Base-by-base conservation (phyloP, 1,140 invertebrate species). In the Ectropis grisescens region DNA sequence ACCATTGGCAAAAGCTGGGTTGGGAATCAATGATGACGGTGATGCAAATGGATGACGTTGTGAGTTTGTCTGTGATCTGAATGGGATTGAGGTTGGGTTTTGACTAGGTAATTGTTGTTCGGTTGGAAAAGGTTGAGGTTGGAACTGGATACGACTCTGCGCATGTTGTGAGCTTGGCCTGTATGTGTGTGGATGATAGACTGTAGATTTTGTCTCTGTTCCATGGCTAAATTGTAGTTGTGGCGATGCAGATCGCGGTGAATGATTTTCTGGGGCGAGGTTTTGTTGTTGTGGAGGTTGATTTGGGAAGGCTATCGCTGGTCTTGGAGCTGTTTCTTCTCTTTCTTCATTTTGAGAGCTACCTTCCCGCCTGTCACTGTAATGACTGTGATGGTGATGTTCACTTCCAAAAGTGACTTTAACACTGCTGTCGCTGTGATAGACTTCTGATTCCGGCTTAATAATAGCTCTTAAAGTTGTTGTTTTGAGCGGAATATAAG, bases 401-500 rank as follows among this genome's bases (percentile, higher is more conserved):
- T 90, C 87, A 24, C 86, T 87, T 6, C 90, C 90, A 47, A 93
- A 92, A 13, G 90, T 91, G 3, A 92, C 87, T 49, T 89, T 89
- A 7, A 92, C 88, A 13, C 89, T 89, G 37, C 88, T 90, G 37
- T 89, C 86, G 36, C 87, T 89, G 51, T 93, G 91, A 52, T 90
- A 93, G 12, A 87, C 83, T 64, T 94, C 92, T 2, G 91, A 93
- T 46, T 94, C 92, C 0, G 92, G 92, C 47, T 89, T 88, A 29
- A 95, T 94, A 13, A 95, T 90, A 0, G 93, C 89, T 61, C 92
- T 83, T 19, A 93, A 67, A 2, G 92, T 94, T 7, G 93, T 94
- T 7, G 89, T 87, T 37, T 87, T 85, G 1, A 87, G 86, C 47
- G 80, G 55, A 39, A 61, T 27, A 31, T 84, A 79, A 27, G 72